Evolutionary conservation across 2,888 invertebrate species (phyloP), one percentile per base, ranked within the genome.

Genomic region (Volucella zonaria): DNA sequence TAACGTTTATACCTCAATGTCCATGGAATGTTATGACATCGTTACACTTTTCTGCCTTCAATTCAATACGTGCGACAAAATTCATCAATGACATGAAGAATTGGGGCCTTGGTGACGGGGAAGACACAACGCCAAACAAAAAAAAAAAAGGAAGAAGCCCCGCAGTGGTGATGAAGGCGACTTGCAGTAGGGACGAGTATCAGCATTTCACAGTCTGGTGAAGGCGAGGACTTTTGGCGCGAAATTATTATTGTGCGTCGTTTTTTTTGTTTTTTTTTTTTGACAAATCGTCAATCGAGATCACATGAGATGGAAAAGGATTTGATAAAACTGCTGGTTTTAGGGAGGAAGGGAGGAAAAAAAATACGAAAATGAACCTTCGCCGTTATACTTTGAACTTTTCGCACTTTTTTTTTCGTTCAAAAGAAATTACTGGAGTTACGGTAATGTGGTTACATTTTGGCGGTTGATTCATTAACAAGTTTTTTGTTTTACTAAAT

Each of bases 21-120:
- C 80, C 81, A 68, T 67, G 80, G 83, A 83, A 83, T 83, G 83
- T 83, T 83, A 83, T 85, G 85, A 81, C 85, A 85, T 85, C 85
- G 81, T 73, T 81, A 71, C 85, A 81, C 43, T 81, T 81, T 83
- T 80, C 71, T 70, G 54, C 54, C 62, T 73, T 81, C 68, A 81
- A 85, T 85, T 81, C 76, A 77, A 85, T 85, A 73, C 85, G 85
- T 85, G 85, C 85, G 85, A 85, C 85, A 85, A 85, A 81, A 85
- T 85, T 85, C 81, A 85, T 85, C 85, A 85, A 85, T 85, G 85
- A 81, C 85, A 81, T 77, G 80, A 81, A 68, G 85, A 73, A 85
- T 76, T 77, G 76, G 67, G 67, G 56, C 54, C 47, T 67, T 68
- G 56, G 43, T 61, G 71, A 62, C 23, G 71, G 58, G 47, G 15